phyloP scores from a whole-genome alignment of 2,888 invertebrate species.

The Cheilosia vernalis region DNA sequence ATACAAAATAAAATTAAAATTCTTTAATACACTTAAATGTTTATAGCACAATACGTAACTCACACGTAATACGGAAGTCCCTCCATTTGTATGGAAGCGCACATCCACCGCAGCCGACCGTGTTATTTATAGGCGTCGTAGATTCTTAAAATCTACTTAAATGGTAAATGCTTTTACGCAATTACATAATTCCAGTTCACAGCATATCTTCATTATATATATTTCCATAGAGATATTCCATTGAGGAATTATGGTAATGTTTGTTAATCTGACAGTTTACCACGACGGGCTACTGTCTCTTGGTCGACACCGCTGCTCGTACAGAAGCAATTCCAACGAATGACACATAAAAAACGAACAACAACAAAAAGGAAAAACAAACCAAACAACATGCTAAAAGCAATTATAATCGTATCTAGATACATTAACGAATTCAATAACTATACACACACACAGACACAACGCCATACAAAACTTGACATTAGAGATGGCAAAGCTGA shows the following conservation, averaged over 20 bases:
- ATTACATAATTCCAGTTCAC: conserved; percentile 37
- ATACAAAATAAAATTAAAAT: background rate
- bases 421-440: conserved; percentile 69
- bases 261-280: conserved; percentile 40
- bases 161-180: conserved; percentile 32
- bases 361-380: background rate
- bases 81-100: background rate
- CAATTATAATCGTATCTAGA: conserved; percentile 66
- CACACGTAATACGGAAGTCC: conserved; percentile 24
- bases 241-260: conserved; percentile 61
- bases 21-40: background rate
- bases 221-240: conserved; percentile 33
- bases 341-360: conserved; percentile 22
- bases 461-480: conserved; percentile 22
- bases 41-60: conserved; percentile 14
- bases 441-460: conserved; percentile 37
- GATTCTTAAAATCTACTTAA: conserved; percentile 31
- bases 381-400: conserved; percentile 40
- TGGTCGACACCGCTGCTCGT: conserved; percentile 16
- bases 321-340: conserved; percentile 55
- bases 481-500: conserved; percentile 41
- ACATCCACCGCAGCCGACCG: background rate
- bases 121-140: conserved; percentile 10
- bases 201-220: conserved; percentile 21
- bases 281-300: conserved; percentile 41